phyloP scores from a whole-genome alignment of 2,888 invertebrate genomes.

The Melanostoma mellinum region DNA sequence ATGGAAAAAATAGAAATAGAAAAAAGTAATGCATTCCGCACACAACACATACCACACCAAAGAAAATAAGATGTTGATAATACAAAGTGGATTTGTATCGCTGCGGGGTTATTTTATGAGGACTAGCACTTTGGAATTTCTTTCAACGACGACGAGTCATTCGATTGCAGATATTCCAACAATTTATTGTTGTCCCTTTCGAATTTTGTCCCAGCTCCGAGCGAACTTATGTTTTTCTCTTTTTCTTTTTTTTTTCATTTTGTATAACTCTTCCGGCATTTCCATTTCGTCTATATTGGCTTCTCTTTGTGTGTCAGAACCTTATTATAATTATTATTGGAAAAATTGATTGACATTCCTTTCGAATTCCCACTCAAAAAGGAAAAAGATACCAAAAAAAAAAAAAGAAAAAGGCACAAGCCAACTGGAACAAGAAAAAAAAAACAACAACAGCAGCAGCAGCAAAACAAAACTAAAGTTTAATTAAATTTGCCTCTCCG shows the following conservation, averaged over 20 bases:
- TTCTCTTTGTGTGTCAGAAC: constrained; percentile 43
- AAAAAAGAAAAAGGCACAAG: constrained; percentile 13
- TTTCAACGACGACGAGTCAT: constrained; percentile 1
- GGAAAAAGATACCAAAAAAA: constrained; percentile 1
- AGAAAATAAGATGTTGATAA: constrained; percentile 28
- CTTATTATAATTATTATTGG: constrained; percentile 67
- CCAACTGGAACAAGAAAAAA: constrained; percentile 16
- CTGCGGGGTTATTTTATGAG: constrained; percentile 20
- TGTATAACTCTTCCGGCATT: constrained; percentile 41
- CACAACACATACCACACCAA: not conserved
- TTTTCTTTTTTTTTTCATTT: not conserved
- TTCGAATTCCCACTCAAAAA: constrained; percentile 45
- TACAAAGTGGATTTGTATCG: constrained; percentile 46
- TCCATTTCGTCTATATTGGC: constrained; percentile 56
- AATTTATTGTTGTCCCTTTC: constrained; percentile 50
- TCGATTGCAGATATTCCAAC: constrained; percentile 39
- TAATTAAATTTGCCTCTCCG: constrained; percentile 69
- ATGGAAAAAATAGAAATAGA: not conserved
- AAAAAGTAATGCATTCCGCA: constrained; percentile 1
- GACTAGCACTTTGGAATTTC: constrained; percentile 18
- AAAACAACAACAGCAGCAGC: constrained; percentile 16
- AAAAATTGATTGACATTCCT: constrained; percentile 70
- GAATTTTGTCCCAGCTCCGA: not conserved
- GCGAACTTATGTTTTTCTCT: not conserved
- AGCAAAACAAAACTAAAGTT: constrained; percentile 55